Evolutionary conservation across 2,797 vertebrate genomes (phyloP), one percentile per base, ranked within the genome.

Genomic region (Micrastur ruficollis): DNA sequence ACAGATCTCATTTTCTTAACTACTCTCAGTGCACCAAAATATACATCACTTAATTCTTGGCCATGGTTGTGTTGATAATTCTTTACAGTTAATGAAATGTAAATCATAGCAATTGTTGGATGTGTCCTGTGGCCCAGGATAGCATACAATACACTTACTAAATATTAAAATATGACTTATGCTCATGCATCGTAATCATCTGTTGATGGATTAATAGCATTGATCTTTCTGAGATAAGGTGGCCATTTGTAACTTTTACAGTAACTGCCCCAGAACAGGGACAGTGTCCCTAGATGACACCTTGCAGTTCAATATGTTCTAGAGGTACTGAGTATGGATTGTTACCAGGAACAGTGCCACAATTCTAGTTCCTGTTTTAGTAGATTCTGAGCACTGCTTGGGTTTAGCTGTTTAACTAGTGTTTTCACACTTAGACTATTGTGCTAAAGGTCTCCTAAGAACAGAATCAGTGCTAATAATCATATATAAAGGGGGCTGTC

Each of bases 1-100:
- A 68, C 42, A 81, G 74, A 34, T 68, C 58, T 87, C 21, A 80
- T 91, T 96, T 87, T 85, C 75, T 82, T 89, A 95, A 89, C 66
- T 76, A 23, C n/a, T 89, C 38, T 93, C 46, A 56, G 55, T 70
- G 52, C 40, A 65, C 23, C 50, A 86, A 46, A 92, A 80, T 50
- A 50, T 31, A 38, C 9, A 55, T 85, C 25, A 44, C 38, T 79
- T 78, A 70, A 58, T 87, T 75, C 42, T 86, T 91, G 79, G 71
- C 52, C n/a, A 16, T 0, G 0, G 25, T 38, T 40, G 12, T 71
- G 12, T 40, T 89, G 42, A 25, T 59, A 72, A 47, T 80, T 79
- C 63, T 66, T 92, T 55, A 32, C 15, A 87, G 73, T 86, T 82
- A 87, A 87, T 80, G 62, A 80, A 79, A 58, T 26, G 9, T 62